Base-by-base conservation (phyloP, 2,888 invertebrate genomes). In the Tinea trinotella region DNA sequence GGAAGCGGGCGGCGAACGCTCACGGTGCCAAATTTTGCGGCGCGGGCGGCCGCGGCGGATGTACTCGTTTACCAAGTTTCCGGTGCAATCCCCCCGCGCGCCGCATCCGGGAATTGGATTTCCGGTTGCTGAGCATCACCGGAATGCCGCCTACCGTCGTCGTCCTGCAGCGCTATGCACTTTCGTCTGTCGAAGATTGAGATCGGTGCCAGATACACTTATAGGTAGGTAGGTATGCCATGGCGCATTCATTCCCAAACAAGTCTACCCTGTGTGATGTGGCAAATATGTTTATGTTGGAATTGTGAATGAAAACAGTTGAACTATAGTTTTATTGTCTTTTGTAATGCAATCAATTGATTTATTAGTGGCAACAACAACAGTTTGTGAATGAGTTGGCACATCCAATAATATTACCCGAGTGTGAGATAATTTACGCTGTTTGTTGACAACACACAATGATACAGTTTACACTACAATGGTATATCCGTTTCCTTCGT, bases 41-140 rank as follows among this genome's bases (percentile, higher is more conserved):
- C 76, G 80, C 83, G 83, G 82, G 83, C 82, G 83, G 80, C 75
- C 74, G 83, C 76, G 72, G 74, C 84, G 84, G 85, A 84, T 84
- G 82, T 82, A 76, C 83, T 83, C 84, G 79, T 84, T 85, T 84
- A 82, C 80, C 76, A 69, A 76, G 81, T 78, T 85, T 85, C 85
- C 85, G 84, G 83, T 72, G 80, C 78, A 73, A 79, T 80, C 82
- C 81, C 80, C 82, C 82, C 81, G 78, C 82, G 70, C 77, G 75
- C 82, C 84, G 76, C 85, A 85, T 85, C 85, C 84, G 84, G 85
- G 84, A 85, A 83, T 84, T 79, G 77, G 79, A 76, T 83, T 84
- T 85, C 85, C 85, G 84, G 84, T 73, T 67, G 77, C 74, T 76
- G 75, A 82, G 68, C 68, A 68, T 72, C 74, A 74, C 70, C 70